Evolutionary conservation across 2,888 invertebrate genomes (phyloP).

Genomic region (Serrognathus titanus): DNA sequence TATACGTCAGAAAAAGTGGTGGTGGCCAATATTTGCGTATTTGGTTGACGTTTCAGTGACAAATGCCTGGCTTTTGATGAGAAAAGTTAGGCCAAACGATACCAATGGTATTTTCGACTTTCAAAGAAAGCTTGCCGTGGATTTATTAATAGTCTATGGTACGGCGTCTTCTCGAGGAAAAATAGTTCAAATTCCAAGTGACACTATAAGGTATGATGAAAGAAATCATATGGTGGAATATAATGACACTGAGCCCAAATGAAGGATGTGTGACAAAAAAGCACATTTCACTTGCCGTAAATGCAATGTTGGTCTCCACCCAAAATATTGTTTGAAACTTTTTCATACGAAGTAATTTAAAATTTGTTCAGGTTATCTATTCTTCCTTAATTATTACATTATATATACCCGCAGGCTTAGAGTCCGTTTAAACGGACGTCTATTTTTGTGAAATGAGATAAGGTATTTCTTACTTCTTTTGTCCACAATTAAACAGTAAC

Average conservation of each 20-base stretch:
- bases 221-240: background rate
- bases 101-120: background rate
- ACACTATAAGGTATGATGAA: background rate
- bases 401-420: no score
- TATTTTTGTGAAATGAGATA: no score
- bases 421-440: no score
- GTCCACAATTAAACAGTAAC: no score
- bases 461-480: no score
- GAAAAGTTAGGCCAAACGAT: slow-evolving; percentile 1
- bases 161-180: background rate
- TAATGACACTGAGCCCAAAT: background rate
- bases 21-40: slow-evolving; percentile 15
- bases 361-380: no score
- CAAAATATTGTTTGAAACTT: background rate
- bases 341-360: no score
- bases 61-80: slow-evolving; percentile 14
- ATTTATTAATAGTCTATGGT: background rate
- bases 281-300: background rate
- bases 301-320: background rate
- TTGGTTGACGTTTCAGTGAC: slow-evolving; percentile 14
- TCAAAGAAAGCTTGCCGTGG: background rate
- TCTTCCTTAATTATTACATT: no score
- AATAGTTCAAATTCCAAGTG: background rate
- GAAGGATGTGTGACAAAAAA: background rate
- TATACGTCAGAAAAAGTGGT: slow-evolving; percentile 14